Evolutionary conservation across 2,888 invertebrate species (phyloP), one percentile per base, ranked within the genome.

Genomic region (Lapara coniferarum): DNA sequence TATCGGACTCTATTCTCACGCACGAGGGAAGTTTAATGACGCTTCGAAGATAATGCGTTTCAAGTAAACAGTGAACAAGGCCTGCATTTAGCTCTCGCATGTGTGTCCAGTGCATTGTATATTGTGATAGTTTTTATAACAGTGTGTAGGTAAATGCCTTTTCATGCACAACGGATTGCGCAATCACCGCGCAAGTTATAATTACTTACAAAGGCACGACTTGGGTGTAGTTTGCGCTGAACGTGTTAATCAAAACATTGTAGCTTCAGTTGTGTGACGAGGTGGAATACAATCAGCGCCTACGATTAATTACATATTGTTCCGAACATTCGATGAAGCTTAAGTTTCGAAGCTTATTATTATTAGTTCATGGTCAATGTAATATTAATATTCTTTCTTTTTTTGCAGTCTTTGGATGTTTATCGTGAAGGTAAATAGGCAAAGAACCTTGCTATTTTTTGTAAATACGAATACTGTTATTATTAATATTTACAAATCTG

Each of bases 21-120:
- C 46, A 46, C 19, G 19, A 16, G 25, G 5, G 44, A 19, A 56
- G 25, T 16, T 46, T 53, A 53, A 46, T 46, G 13, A 19, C 10
- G 70, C 71, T 73, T 72, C 72, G 73, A 71, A 73, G 72, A 76
- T 77, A 81, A 80, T 81, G 85, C 82, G 82, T 80, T 78, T 74
- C 67, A 72, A 73, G 78, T 81, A 78, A 78, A 80, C 75, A 72
- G 73, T 71, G 66, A 69, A 72, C 68, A 74, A 16, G 44, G 37
- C 52, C 67, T 69, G 74, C 77, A 80, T 78, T 78, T 73, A 75
- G 53, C 53, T 73, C 77, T 75, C 69, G 69, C 70, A 78, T 74
- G 71, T 78, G 74, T 78, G 81, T 80, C 79, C 80, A 78, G 81
- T 74, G 74, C 67, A 55, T 58, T 63, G 69, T 68, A 67, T 68